These are phyloP conservation scores for Bradysia coprophila DNA, from an alignment of 1,140 invertebrate species.

Conservation along the genomic window DNA sequence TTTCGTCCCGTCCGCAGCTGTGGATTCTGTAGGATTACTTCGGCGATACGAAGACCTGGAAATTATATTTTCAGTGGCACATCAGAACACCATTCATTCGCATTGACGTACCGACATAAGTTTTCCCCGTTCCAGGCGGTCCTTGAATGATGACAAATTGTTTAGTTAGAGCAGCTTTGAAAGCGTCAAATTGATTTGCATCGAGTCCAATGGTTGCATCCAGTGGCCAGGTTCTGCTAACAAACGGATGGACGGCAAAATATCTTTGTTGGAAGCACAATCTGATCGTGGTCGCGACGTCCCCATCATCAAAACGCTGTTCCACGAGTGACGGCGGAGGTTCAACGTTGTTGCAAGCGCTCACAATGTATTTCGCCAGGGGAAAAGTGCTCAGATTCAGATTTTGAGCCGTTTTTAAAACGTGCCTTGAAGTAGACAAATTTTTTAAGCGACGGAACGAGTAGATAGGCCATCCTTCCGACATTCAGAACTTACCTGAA, in stretches of 20 bases:
- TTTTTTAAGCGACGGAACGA: too few species aligned
- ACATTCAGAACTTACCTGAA: too few species aligned
- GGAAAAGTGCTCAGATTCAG: constrained; percentile 32
- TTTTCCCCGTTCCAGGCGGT: constrained; percentile 39
- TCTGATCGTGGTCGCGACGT: too few species aligned
- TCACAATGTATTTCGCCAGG: constrained; percentile 41
- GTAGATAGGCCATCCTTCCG: too few species aligned
- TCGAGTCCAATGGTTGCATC: constrained; percentile 28
- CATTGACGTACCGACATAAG: too few species aligned
- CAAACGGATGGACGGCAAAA: background rate
- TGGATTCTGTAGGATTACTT: constrained; percentile 34
- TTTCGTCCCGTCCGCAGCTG: too few species aligned
- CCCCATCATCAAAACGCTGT: too few species aligned
- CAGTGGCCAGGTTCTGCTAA: constrained; percentile 14
- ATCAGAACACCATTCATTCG: background rate
- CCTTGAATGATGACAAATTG: constrained; percentile 61
- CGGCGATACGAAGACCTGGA: constrained; percentile 43
- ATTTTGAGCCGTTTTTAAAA: constrained; percentile 36
- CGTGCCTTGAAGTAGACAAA: too few species aligned
- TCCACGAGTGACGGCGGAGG: background rate
- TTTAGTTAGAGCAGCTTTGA: constrained; percentile 32
- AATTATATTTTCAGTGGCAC: constrained; percentile 48
- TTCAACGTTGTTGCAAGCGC: constrained; percentile 18
- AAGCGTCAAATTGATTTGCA: constrained; percentile 35
- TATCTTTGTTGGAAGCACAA: too few species aligned